These are phyloP conservation scores for Heterohyrax brucei DNA, from an alignment of 2,797 vertebrate species.

Conservation along the genomic window DNA sequence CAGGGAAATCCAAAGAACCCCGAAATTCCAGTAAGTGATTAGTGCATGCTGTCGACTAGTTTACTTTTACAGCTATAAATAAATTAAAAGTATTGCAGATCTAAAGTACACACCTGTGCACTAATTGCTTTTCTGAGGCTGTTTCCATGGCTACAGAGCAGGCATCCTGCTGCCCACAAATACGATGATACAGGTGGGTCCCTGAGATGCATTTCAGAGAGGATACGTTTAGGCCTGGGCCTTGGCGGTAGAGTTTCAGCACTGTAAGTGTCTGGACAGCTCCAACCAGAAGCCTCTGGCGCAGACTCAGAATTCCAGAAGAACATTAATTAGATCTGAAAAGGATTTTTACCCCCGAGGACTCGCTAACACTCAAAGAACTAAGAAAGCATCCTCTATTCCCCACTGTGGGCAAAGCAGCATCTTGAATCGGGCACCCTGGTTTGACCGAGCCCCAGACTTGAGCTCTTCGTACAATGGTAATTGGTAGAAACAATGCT, in stretches of 20 bases:
- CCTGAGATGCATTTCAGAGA: neutral
- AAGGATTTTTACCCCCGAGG: neutral
- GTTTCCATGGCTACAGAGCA: conserved; percentile 82
- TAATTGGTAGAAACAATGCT: conserved; percentile 45
- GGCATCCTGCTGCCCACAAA: conserved; percentile 49
- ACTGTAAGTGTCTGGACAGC: conserved; percentile 33
- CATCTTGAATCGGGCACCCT: neutral
- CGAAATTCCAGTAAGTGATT: conserved; percentile 77
- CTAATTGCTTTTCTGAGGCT: conserved; percentile 80
- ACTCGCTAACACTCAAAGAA: neutral
- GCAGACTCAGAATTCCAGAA: neutral
- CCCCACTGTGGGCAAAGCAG: accelerated
- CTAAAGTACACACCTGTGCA: conserved; percentile 83
- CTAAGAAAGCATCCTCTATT: accelerated
- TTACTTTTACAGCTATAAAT: conserved; percentile 83
- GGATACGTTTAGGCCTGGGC: neutral
- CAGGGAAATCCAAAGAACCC: conserved; percentile 70
- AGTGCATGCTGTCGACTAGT: conserved; percentile 84
- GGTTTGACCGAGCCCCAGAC: neutral
- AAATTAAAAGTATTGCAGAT: conserved; percentile 53
- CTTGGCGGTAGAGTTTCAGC: neutral
- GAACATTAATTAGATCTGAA: neutral
- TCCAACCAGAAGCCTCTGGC: neutral
- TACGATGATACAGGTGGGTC: conserved; percentile 69
- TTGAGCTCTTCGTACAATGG: neutral